These are phyloP conservation scores for Leptopilina drosophilae DNA, from an alignment of 2,888 invertebrate species.

Conservation along the genomic window DNA sequence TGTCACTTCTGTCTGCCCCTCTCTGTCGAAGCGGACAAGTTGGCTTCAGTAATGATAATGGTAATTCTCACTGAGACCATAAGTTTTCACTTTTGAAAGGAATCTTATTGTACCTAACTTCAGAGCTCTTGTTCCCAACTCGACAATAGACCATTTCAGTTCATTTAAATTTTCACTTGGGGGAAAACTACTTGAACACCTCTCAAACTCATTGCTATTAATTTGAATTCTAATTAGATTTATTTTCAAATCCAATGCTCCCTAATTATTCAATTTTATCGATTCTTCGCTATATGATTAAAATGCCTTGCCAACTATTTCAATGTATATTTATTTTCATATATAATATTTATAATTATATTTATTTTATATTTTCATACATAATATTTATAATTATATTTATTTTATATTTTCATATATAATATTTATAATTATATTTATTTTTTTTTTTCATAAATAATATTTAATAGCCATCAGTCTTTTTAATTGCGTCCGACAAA, in stretches of 20 bases:
- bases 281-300: background rate
- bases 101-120: conserved; percentile 5
- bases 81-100: conserved; percentile 3
- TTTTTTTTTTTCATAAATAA: no score
- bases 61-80: background rate
- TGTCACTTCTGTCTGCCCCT: no score
- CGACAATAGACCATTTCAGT: background rate
- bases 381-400: no score
- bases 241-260: background rate
- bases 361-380: no score
- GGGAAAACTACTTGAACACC: background rate
- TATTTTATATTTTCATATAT: no score
- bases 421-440: no score
- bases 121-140: background rate
- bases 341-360: no score
- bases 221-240: background rate
- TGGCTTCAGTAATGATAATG: background rate
- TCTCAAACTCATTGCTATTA: background rate
- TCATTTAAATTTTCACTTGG: conserved; percentile 17
- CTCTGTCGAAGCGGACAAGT: background rate
- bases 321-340: no score
- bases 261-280: background rate
- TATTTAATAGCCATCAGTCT: no score
- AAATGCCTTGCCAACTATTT: no score
- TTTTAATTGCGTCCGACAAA: no score